Evolutionary conservation across 2,113 vertebrate genomes (phyloP).

Genomic region (Silurus asotus): DNA sequence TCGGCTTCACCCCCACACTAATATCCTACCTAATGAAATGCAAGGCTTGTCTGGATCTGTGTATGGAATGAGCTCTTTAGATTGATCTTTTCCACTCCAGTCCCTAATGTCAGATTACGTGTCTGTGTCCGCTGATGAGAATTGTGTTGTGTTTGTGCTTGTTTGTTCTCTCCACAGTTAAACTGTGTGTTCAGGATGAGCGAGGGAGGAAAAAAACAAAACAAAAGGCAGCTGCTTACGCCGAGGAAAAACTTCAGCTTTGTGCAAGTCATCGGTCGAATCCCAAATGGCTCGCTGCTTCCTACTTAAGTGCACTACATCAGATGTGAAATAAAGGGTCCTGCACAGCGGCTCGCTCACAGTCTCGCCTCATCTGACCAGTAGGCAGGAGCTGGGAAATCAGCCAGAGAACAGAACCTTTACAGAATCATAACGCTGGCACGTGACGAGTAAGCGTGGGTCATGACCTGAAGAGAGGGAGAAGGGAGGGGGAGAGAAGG

Average conservation of each 20-base stretch:
- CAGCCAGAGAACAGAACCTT: neutral
- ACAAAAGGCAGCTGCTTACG: too few species aligned
- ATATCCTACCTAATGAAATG: too few species aligned
- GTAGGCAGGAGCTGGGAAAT: neutral
- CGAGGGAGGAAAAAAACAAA: neutral
- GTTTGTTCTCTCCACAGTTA: neutral
- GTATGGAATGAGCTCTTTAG: neutral
- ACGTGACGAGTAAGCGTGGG: neutral
- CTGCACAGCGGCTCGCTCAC: neutral
- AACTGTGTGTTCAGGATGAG: neutral
- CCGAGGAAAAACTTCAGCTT: neutral
- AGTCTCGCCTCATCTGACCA: neutral
- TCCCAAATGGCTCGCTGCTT: neutral
- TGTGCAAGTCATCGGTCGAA: slow-evolving; percentile 25
- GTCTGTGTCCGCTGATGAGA: neutral
- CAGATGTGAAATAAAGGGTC: neutral
- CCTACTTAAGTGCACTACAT: neutral
- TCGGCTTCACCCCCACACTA: too few species aligned
- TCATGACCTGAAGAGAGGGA: slow-evolving; percentile 5
- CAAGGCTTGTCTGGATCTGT: neutral
- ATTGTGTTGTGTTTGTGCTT: neutral
- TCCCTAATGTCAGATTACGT: neutral
- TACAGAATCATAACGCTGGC: neutral
- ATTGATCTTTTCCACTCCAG: too few species aligned
- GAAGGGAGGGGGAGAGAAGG: too few species aligned